These are phyloP conservation scores for Candoia aspera DNA, from an alignment of 2,113 vertebrate species.

Conservation along the genomic window DNA sequence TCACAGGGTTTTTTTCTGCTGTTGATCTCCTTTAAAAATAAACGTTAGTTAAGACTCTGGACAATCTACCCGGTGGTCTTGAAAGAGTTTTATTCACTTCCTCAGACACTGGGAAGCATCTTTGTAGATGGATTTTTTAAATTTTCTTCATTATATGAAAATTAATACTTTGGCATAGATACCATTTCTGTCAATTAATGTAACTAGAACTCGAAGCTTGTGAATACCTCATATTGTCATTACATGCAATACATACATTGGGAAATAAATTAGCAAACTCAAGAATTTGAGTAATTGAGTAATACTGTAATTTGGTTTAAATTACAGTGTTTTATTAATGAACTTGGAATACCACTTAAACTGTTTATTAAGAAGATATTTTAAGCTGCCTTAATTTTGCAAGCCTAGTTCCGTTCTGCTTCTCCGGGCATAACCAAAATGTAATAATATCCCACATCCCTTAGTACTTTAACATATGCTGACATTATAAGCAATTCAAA, in stretches of 20 bases:
- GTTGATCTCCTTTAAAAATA: not conserved
- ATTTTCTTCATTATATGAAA: not conserved
- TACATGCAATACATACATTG: accelerated
- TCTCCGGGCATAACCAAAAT: too few species aligned
- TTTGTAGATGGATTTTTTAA: not conserved
- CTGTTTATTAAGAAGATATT: not conserved
- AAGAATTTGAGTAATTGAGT: too few species aligned
- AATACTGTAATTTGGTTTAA: conserved; percentile 30
- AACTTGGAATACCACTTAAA: not conserved
- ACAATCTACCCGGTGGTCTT: not conserved
- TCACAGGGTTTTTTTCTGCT: not conserved
- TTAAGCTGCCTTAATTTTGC: conserved; percentile 1
- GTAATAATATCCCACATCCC: not conserved
- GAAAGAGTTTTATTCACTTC: not conserved
- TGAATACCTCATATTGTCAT: not conserved
- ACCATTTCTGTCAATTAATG: not conserved
- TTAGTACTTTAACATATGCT: not conserved
- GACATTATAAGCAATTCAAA: not conserved
- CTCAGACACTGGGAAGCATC: not conserved
- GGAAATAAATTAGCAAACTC: conserved; percentile 1
- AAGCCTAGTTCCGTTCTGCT: not conserved
- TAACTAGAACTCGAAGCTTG: not conserved
- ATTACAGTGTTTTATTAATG: not conserved
- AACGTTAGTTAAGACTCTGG: not conserved
- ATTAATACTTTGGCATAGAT: not conserved